phyloP scores from a whole-genome alignment of 2,113 vertebrate species.

The Prinia subflava region DNA sequence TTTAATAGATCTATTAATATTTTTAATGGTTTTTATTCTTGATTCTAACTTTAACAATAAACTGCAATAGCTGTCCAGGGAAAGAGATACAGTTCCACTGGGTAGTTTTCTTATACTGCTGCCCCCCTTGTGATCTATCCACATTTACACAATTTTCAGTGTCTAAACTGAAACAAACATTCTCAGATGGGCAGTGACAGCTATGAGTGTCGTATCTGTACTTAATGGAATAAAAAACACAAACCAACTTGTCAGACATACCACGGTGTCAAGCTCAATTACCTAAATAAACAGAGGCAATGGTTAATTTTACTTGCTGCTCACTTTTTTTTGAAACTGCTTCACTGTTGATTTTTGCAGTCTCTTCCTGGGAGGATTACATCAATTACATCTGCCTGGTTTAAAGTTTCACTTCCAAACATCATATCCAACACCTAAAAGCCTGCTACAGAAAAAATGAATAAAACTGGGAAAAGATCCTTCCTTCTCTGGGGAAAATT shows the following conservation, averaged over 20 bases:
- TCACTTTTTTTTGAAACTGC: not conserved
- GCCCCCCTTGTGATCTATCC: not conserved
- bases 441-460: not conserved
- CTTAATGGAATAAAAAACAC: conserved; percentile 15
- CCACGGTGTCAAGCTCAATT: conserved; percentile 33
- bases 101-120: not conserved
- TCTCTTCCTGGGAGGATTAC: not conserved
- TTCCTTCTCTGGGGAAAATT: not conserved
- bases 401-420: conserved; percentile 23
- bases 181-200: not conserved
- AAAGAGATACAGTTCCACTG: not conserved
- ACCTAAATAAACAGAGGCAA: conserved; percentile 28
- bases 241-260: conserved; percentile 36
- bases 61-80: not conserved
- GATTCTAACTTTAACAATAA: not conserved
- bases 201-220: not conserved
- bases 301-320: conserved; percentile 16
- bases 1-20: not conserved
- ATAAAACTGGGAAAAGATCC: not conserved
- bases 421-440: not conserved
- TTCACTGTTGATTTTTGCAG: not conserved
- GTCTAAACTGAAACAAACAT: conserved; percentile 10
- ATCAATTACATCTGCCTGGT: conserved; percentile 30
- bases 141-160: not conserved
- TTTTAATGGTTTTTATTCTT: not conserved